Conservation (phyloP, 1,140 invertebrate genomes). For the Drosophila repletoides region DNA sequence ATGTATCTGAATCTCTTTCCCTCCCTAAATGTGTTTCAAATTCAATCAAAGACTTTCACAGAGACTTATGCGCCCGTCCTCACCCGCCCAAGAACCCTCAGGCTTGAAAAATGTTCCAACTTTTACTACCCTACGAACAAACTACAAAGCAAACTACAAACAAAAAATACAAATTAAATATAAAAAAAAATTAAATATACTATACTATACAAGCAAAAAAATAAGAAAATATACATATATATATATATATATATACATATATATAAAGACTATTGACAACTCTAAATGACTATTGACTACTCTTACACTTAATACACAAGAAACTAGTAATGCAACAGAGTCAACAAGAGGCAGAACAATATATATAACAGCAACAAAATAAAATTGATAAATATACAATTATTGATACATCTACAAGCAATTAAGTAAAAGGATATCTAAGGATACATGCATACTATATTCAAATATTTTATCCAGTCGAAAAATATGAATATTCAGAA, state of each 20-base stretch:
- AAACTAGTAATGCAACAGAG: constrained; percentile 4
- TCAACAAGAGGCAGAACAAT: not conserved
- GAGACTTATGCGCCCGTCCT: constrained; percentile 43
- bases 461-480: not conserved
- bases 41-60: constrained; percentile 25
- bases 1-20: not conserved
- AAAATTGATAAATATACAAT: too few relatives aligned
- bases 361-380: not conserved
- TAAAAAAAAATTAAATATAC: not conserved
- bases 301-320: constrained; percentile 2
- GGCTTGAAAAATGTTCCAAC: constrained; percentile 3
- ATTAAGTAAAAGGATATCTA: too few relatives aligned
- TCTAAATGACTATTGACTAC: constrained; percentile 26
- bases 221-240: not conserved
- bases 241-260: not conserved
- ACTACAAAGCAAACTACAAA: constrained; percentile 13
- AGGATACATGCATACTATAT: too few relatives aligned
- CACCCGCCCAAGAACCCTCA: constrained; percentile 36
- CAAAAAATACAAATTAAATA: constrained; percentile 2
- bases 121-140: constrained; percentile 13
- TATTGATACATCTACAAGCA: too few relatives aligned
- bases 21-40: constrained; percentile 35
- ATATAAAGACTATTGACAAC: constrained; percentile 24
- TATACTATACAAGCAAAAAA: not conserved
- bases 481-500: too few relatives aligned